phyloP scores from a whole-genome alignment of 2,888 invertebrate genomes.

The Cotesia congregata region DNA sequence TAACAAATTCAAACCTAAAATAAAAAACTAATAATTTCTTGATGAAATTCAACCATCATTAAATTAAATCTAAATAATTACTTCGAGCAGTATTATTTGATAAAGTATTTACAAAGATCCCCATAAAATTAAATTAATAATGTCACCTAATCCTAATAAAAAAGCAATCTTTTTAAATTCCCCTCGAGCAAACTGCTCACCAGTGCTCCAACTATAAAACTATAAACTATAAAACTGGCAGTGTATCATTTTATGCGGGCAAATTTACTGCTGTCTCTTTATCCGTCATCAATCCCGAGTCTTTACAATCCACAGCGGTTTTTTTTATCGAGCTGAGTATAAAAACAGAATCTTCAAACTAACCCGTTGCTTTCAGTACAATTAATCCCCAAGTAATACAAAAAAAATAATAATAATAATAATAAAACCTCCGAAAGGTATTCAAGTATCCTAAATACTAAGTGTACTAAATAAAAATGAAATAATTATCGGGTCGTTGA shows the following conservation, averaged over 20 bases:
- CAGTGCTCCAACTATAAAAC: conserved; percentile 43
- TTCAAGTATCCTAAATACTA: not conserved
- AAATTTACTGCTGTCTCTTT: conserved; percentile 52
- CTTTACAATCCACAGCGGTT: not conserved
- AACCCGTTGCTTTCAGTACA: conserved; percentile 1
- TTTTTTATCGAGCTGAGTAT: not conserved
- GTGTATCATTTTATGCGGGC: conserved; percentile 58
- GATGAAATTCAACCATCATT: too few relatives aligned
- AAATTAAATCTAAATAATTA: too few relatives aligned
- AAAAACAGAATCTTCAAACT: not conserved
- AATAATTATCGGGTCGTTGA: conserved; percentile 36
- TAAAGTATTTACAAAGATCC: not conserved
- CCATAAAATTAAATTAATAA: not conserved
- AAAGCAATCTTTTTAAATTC: conserved; percentile 65
- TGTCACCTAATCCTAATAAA: conserved; percentile 53
- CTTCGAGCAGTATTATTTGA: not conserved
- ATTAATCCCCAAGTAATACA: not conserved
- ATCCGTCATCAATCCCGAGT: not conserved
- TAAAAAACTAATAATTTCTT: too few relatives aligned
- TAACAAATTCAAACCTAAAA: too few relatives aligned
- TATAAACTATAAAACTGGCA: conserved; percentile 62
- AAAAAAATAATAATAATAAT: not conserved
- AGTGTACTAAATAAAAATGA: conserved; percentile 10
- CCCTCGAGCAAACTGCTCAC: conserved; percentile 59
- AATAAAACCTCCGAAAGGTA: not conserved